Evolutionary conservation across 1,140 invertebrate genomes (phyloP), one percentile per base, ranked within the genome.

Genomic region (Maniola jurtina): DNA sequence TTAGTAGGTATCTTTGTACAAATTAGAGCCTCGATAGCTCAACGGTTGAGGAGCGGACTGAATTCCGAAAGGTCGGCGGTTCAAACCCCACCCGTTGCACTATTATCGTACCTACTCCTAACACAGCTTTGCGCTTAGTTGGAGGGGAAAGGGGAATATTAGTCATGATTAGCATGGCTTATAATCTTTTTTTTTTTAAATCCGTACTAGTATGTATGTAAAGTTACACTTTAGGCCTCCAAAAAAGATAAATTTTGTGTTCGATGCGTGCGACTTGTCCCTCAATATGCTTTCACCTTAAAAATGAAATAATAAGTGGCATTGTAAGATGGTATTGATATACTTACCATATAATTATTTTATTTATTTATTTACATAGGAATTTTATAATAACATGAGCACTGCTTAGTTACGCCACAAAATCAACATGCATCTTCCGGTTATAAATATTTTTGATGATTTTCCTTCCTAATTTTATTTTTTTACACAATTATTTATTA

Each of bases 401-500:
- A 79, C 72, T 34, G 52, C 60, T 42, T 74, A 55, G 33, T 75
- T 68, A 74, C 70, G 77, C 73, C 74, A 74, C 69, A 55, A 71
- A 77, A 74, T 68, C 61, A 72, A 73, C 69, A 65, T 66, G 66
- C 64, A 71, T 64, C 66, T 69, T 73, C 72, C 58, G 67, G 75
- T 76, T 75, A 80, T 80, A 81, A 81, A 83, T 80, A 82, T 6
- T 33, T 34, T 74, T 79, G 9, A 45, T 45, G 9, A 72, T 75
- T 76, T 70, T 78, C 69, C 70, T 76, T 74, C 25, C 42, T 54
- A 36, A 48, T 59, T 74, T 73, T 63, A 66, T 73, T 79, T 81
- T 80, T 81, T 81, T 83, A 74, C 81, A 87, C 82, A 85, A 79
- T 85, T 82, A 80, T 83, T 78, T 80, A 76, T 80, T 77, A 76